Evolutionary conservation across 2,797 vertebrate species (phyloP).

Genomic region (Sebastes hopkinsi): DNA sequence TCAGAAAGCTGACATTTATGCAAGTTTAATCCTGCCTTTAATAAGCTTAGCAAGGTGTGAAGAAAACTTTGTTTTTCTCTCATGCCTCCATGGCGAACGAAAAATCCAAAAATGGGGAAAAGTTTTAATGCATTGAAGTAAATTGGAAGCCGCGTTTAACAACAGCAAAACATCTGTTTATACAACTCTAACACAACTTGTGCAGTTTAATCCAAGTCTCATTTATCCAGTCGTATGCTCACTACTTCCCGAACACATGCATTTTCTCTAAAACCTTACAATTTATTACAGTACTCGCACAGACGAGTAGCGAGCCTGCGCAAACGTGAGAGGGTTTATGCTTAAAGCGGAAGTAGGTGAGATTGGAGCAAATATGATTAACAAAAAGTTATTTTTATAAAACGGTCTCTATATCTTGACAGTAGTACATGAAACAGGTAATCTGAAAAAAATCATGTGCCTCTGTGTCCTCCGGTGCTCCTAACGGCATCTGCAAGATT

Average conservation of each 20-base stretch:
- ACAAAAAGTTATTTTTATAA: too few relatives aligned
- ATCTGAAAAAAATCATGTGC: too few relatives aligned
- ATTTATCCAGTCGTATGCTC: background rate
- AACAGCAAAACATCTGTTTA: background rate
- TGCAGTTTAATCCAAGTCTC: background rate
- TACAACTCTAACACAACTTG: background rate
- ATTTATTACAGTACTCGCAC: background rate
- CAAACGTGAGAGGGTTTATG: background rate
- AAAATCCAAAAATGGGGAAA: background rate
- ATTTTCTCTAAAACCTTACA: background rate
- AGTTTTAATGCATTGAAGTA: background rate
- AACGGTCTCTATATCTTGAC: too few relatives aligned
- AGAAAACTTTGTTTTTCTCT: background rate
- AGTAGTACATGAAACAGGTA: too few relatives aligned
- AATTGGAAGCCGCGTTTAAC: background rate
- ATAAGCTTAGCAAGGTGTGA: background rate
- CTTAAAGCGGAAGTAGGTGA: too few relatives aligned
- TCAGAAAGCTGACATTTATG: conserved; percentile 12
- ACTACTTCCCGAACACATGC: background rate
- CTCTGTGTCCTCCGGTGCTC: too few relatives aligned
- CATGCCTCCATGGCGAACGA: background rate
- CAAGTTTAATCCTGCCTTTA: conserved; percentile 7
- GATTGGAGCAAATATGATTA: too few relatives aligned
- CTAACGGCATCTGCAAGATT: too few relatives aligned
- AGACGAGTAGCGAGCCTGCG: background rate